Conservation (phyloP, 2,888 invertebrate species). For the Dascillus cervinus region DNA sequence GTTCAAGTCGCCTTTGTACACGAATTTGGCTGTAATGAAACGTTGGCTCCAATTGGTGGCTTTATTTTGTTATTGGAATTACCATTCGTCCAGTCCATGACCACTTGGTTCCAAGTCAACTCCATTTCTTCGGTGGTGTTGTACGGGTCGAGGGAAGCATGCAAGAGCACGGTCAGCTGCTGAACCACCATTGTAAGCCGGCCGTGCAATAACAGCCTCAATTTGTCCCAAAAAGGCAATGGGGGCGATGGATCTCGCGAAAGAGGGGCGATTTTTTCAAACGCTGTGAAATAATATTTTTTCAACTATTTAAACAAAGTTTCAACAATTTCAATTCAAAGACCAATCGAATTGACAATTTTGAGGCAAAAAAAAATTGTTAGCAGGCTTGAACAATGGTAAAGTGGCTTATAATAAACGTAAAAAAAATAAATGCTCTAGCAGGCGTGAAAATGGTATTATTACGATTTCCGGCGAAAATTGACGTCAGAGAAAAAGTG, state of each 20-base stretch:
- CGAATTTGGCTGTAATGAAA: conserved; percentile 60
- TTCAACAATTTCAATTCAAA: too few species aligned
- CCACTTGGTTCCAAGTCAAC: conserved; percentile 87
- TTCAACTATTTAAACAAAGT: too few species aligned
- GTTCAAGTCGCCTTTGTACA: conserved; percentile 88
- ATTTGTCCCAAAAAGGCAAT: conserved; percentile 96
- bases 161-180: conserved; percentile 83
- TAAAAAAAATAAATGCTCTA: too few species aligned
- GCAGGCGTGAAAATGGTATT: too few species aligned
- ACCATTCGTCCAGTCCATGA: conserved; percentile 95
- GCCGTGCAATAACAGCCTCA: conserved; percentile 86
- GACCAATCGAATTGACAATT: too few species aligned
- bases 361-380: too few species aligned
- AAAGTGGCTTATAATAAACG: too few species aligned
- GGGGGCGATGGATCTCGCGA: conserved; percentile 91
- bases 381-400: too few species aligned
- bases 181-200: conserved; percentile 80
- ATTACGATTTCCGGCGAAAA: too few species aligned
- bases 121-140: conserved; percentile 99
- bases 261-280: conserved; percentile 80
- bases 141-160: conserved; percentile 95
- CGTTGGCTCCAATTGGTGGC: neutral
- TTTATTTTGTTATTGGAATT: conserved; percentile 2
- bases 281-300: conserved; percentile 49
- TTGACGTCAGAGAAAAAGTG: too few species aligned